Conservation (phyloP, 2,888 invertebrate species). For the Chloroclysta siterata region DNA sequence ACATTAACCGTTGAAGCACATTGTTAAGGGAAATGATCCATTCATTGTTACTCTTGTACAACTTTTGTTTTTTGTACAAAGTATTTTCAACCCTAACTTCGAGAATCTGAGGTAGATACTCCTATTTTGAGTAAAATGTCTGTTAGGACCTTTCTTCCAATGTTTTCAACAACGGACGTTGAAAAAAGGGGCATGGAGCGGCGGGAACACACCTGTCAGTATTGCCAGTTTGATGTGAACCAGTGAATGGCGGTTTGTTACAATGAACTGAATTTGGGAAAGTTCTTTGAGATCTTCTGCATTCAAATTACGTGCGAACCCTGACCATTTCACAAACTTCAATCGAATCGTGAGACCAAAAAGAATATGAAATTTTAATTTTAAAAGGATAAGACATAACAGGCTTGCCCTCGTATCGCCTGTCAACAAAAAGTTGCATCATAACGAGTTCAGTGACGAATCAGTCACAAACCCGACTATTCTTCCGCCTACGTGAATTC, state of each 20-base stretch:
- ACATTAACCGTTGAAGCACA: conserved; percentile 77
- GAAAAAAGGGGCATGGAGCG: conserved; percentile 83
- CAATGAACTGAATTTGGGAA: conserved; percentile 68
- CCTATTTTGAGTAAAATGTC: background rate
- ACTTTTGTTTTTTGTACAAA: conserved; percentile 45
- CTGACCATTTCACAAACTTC: conserved; percentile 18
- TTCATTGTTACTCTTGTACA: conserved; percentile 78
- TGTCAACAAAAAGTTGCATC: conserved; percentile 70
- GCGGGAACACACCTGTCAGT: conserved; percentile 84
- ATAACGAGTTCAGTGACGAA: conserved; percentile 71
- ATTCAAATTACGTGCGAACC: conserved; percentile 31
- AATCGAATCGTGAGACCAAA: background rate
- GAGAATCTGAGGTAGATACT: conserved; percentile 19
- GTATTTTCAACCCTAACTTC: conserved; percentile 45
- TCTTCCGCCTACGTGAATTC: conserved; percentile 71
- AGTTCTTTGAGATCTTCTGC: conserved; percentile 28
- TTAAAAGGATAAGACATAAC: conserved; percentile 13
- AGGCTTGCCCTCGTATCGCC: conserved; percentile 49
- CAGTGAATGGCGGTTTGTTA: conserved; percentile 73
- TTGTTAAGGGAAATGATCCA: conserved; percentile 82
- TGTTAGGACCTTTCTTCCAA: conserved; percentile 51
- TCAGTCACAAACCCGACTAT: conserved; percentile 75
- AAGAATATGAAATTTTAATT: background rate
- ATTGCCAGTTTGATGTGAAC: conserved; percentile 82
- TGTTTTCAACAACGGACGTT: conserved; percentile 78